Evolutionary conservation across 2,888 invertebrate species (phyloP), one percentile per base, ranked within the genome.

Genomic region (Gryllus longicercus): DNA sequence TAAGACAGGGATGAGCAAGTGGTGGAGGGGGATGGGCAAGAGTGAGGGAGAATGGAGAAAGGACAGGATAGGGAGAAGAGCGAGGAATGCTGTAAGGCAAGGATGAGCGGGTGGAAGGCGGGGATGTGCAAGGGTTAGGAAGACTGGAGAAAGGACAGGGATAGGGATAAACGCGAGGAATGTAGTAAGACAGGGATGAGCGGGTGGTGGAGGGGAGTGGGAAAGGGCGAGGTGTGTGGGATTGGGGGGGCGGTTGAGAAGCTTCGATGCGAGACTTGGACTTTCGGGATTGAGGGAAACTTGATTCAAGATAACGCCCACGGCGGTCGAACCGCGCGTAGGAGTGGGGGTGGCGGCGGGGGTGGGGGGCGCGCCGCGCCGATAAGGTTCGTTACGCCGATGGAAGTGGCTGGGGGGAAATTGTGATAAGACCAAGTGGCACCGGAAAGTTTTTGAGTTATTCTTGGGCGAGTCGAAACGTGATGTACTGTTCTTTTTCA

Each of bases 401-500:
- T n/a, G n/a, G 16, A 14, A n/a, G n/a, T 18, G 16, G 63, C 63
- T 14, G 16, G 14, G 16, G 16, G 12, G 63, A n/a, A 63, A 63
- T 63, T 14, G 14, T 63, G 63, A 63, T 63, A 63, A 63, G 63
- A n/a, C 16, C 5, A 63, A 63, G n/a, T n/a, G 63, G 63, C 16
- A 0, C 5, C 16, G 63, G 14, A 18, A 63, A 63, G 16, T 63
- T 63, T 63, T 63, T 63, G 63, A 63, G 63, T 63, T 63, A 63
- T 4, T n/a, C 16, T n/a, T 63, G 38, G 38, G 8, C n/a, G 63
- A 1, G 63, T 63, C 5, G 63, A 63, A 63, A 38, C 16, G n/a
- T 63, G 63, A 63, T n/a, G n/a, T 63, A 63, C 63, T 63, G 63
- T 63, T 63, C 63, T 63, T n/a, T 63, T 63, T 63, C n/a, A 38